A percentile compares a stretch with the other conserved stretches of the same genome.
Conservation (phyloP, 2,888 invertebrate genomes). For the Tetragnatha montana region DNA sequence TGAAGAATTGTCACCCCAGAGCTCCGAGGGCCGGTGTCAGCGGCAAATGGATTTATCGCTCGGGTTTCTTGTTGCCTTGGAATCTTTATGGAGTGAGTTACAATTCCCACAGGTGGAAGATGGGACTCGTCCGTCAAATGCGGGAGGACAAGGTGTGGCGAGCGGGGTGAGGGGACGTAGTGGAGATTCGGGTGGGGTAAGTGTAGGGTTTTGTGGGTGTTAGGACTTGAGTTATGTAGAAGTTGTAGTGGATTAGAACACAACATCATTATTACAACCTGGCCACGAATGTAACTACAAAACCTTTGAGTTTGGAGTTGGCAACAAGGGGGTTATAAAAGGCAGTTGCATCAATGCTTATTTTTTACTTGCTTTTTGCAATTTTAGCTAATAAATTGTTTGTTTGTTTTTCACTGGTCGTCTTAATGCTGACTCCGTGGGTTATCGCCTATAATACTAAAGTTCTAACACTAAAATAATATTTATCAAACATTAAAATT, state of each 20-base stretch:
- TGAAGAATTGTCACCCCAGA: constrained; percentile 63
- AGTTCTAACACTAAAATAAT: no score
- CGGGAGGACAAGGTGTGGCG: not conserved
- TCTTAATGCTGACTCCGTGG: no score
- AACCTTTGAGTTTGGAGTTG: no score
- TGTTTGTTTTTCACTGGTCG: no score
- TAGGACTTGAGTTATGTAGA: not conserved
- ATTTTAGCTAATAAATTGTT: no score
- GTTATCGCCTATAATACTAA: no score
- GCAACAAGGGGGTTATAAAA: no score
- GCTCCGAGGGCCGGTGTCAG: constrained; percentile 51
- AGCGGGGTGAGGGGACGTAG: not conserved
- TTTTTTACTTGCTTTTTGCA: no score
- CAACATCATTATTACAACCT: not conserved
- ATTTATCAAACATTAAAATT: no score
- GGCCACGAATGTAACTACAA: not conserved
- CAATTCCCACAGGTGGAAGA: constrained; percentile 59
- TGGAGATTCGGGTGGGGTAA: not conserved
- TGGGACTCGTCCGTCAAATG: constrained; percentile 36
- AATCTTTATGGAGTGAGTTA: constrained; percentile 59
- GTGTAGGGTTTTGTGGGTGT: not conserved
- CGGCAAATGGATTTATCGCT: constrained; percentile 66
- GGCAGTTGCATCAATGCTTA: no score
- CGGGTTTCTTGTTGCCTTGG: constrained; percentile 52
- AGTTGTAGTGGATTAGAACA: no score